Evolutionary conservation across 2,797 vertebrate species (phyloP).

Genomic region (Ctenosaura bakeri): DNA sequence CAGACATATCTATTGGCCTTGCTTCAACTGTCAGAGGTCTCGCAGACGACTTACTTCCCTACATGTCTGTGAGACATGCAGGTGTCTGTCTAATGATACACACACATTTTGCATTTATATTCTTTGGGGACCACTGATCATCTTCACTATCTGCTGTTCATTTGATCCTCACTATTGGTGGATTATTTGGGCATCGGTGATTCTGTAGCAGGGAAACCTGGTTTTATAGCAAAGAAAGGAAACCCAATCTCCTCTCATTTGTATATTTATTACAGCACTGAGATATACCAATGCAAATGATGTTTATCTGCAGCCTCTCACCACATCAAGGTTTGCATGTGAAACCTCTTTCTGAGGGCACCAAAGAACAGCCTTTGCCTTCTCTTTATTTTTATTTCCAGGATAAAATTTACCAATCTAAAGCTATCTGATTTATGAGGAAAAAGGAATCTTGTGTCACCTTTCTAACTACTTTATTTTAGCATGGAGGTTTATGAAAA

Average conservation of each 20-base stretch:
- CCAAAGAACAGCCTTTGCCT: conserved; percentile 78
- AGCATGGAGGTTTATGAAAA: conserved; percentile 76
- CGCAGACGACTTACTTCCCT: background rate
- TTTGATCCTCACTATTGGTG: too few relatives aligned
- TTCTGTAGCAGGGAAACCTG: conserved; percentile 25
- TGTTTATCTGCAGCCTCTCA: conserved; percentile 72
- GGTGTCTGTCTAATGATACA: background rate
- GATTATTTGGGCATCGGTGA: background rate
- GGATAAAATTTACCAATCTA: conserved; percentile 76
- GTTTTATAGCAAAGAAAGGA: background rate
- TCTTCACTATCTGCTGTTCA: too few relatives aligned
- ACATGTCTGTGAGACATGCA: background rate
- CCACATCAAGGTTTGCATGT: conserved; percentile 59
- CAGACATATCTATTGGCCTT: background rate
- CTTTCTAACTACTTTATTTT: too few relatives aligned
- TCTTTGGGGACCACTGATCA: background rate
- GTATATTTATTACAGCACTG: conserved; percentile 57
- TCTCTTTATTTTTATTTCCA: conserved; percentile 66
- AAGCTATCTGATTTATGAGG: conserved; percentile 75
- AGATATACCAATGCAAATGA: conserved; percentile 72
- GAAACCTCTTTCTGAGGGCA: conserved; percentile 74
- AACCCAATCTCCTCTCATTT: conserved; percentile 53
- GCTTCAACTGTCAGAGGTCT: background rate
- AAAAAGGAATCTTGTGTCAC: too few relatives aligned
- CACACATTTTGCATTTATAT: background rate